Percentiles rank a stretch among this genome's conserved stretches.
Conservation (phyloP, 1,140 invertebrate genomes). For the Drosophila paulistorum region DNA sequence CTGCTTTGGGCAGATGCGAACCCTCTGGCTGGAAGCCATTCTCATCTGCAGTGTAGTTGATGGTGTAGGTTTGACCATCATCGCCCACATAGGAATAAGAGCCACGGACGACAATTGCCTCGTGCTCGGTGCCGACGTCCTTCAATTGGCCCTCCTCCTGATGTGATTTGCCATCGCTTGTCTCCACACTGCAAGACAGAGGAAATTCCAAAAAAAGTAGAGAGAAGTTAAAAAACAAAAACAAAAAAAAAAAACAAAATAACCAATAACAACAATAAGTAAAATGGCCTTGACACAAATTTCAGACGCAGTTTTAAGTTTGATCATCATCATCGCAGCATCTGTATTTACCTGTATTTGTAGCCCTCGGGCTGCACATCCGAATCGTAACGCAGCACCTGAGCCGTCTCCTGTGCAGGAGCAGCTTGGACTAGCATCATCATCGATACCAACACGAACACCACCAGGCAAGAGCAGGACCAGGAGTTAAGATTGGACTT, state of each 20-base stretch:
- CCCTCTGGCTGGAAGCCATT: slow-evolving; percentile 89
- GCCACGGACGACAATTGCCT: slow-evolving; percentile 85
- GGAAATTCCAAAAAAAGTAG: slow-evolving; percentile 11
- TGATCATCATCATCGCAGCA: not conserved
- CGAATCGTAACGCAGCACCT: slow-evolving; percentile 64
- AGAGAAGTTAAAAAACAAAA: slow-evolving; percentile 18
- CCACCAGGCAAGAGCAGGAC: slow-evolving; percentile 41
- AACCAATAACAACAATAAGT: slow-evolving; percentile 33
- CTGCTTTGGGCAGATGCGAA: slow-evolving; percentile 84
- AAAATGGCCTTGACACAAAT: slow-evolving; percentile 63
- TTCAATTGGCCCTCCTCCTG: slow-evolving; percentile 87
- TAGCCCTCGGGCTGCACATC: slow-evolving; percentile 71
- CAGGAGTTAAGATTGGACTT: slow-evolving; percentile 44
- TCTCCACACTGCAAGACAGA: slow-evolving; percentile 85
- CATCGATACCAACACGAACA: not conserved
- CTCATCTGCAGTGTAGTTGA: slow-evolving; percentile 90
- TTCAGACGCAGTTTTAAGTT: slow-evolving; percentile 1
- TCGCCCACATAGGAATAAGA: slow-evolving; percentile 85
- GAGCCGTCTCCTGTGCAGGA: slow-evolving; percentile 52
- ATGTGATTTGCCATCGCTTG: slow-evolving; percentile 87
- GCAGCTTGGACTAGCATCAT: slow-evolving; percentile 43
- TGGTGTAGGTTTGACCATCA: slow-evolving; percentile 87
- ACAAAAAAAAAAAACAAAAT: slow-evolving; percentile 18
- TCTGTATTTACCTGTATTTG: slow-evolving; percentile 61
- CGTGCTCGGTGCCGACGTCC: slow-evolving; percentile 83